Evolutionary conservation across 2,113 vertebrate genomes (phyloP).

Genomic region (Hippocampus comes): DNA sequence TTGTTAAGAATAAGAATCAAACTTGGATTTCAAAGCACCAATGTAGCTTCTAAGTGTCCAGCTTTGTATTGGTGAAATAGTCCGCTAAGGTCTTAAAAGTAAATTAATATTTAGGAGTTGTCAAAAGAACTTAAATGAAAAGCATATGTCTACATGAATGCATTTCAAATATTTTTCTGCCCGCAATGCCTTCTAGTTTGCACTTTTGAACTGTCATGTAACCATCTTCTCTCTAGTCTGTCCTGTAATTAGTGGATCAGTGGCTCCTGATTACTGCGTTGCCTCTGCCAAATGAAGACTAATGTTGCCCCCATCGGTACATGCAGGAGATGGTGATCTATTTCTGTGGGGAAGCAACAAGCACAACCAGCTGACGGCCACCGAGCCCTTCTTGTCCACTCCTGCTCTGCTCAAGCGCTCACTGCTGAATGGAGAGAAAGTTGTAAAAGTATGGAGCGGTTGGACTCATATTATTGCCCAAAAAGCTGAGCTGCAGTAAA

Average conservation of each 20-base stretch:
- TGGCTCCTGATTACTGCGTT: constrained; percentile 20
- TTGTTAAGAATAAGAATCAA: too few relatives aligned
- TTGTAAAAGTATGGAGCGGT: constrained; percentile 80
- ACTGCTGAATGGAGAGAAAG: constrained; percentile 74
- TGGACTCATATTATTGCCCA: constrained; percentile 87
- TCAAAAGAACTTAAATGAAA: not conserved
- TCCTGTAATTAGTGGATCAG: constrained; percentile 29
- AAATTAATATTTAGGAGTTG: not conserved
- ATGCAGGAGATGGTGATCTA: constrained; percentile 76
- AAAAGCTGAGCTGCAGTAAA: constrained; percentile 75
- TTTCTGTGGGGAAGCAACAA: constrained; percentile 93
- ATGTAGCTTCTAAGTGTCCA: not conserved
- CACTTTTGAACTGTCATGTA: constrained; percentile 4
- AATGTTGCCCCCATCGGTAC: constrained; percentile 20
- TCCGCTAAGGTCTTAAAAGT: not conserved
- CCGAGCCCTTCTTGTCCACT: constrained; percentile 71
- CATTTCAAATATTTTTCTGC: constrained; percentile 6
- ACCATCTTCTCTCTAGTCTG: constrained; percentile 12
- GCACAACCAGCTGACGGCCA: constrained; percentile 76
- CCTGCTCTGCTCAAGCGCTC: constrained; percentile 72
- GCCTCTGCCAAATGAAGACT: constrained; percentile 23
- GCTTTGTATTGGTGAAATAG: not conserved
- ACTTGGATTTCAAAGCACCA: too few relatives aligned
- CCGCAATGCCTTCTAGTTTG: not conserved
- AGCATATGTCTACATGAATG: not conserved